Evolutionary conservation across 37 sponge, comb jelly and placozoan genomes (phyloP).

Genomic region (Geodia barretti): DNA sequence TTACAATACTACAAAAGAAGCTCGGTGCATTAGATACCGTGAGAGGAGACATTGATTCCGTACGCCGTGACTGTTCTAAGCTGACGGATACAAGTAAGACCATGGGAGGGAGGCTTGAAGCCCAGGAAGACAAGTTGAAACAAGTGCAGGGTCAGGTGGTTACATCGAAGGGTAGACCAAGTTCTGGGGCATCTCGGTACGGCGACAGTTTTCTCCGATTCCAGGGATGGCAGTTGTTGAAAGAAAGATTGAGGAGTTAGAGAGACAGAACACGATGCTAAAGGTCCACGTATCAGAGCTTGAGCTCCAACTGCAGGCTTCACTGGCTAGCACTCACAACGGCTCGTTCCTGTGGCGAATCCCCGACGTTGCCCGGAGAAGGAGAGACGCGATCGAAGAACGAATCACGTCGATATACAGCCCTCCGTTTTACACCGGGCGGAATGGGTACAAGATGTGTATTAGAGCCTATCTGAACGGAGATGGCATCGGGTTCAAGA

Average conservation of each 20-base stretch:
- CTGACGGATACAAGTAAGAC: not conserved
- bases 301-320: slow-evolving; percentile 83
- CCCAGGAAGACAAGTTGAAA: not conserved
- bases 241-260: slow-evolving; percentile 50
- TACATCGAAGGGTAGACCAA: not conserved
- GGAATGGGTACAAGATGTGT: slow-evolving; percentile 92
- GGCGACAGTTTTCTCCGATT: not conserved
- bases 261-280: slow-evolving; percentile 30
- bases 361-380: slow-evolving; percentile 70
- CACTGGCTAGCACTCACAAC: slow-evolving; percentile 78
- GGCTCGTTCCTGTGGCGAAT: slow-evolving; percentile 83
- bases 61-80: not conserved
- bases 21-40: not conserved
- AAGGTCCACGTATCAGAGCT: slow-evolving; percentile 70
- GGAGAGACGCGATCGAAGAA: slow-evolving; percentile 71
- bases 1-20: not conserved
- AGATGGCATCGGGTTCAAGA: slow-evolving; percentile 79
- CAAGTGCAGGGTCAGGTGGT: not conserved
- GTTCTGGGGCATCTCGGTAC: not conserved
- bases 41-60: not conserved
- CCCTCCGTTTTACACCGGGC: slow-evolving; percentile 82
- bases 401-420: slow-evolving; percentile 78
- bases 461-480: slow-evolving; percentile 83
- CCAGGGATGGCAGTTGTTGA: slow-evolving; percentile 25
- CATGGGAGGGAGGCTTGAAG: not conserved